Percentiles rank a stretch among this genome's conserved stretches.
Conservation (phyloP, 1,140 invertebrate species). For the Drosophila equinoxialis region DNA sequence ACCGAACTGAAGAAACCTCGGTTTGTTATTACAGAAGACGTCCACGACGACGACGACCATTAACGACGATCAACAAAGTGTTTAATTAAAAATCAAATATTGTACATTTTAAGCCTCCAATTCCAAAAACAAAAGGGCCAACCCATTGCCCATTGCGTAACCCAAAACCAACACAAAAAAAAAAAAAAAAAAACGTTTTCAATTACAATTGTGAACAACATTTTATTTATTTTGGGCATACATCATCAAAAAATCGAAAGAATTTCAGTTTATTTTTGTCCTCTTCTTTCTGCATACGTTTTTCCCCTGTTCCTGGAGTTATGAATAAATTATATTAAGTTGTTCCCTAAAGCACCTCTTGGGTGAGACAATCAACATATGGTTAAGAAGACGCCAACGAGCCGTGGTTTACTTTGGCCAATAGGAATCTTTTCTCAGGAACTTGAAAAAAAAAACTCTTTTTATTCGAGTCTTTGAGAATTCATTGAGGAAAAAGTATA, state of each 20-base stretch:
- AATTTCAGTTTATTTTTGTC: neutral
- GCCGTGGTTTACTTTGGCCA: too few species aligned
- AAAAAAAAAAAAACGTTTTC: neutral
- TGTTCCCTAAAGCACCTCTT: neutral
- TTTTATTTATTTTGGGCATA: neutral
- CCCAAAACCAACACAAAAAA: neutral
- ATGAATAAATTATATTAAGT: slow-evolving; percentile 11
- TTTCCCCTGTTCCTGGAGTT: neutral
- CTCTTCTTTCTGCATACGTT: neutral
- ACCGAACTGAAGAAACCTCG: neutral
- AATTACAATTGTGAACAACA: neutral
- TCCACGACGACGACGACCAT: neutral
- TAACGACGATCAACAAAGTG: neutral
- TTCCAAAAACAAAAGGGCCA: neutral
- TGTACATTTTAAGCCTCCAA: neutral
- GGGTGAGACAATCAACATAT: too few species aligned
- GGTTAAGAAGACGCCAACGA: too few species aligned
- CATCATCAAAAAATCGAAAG: neutral
- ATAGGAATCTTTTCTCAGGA: too few species aligned
- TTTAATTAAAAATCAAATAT: slow-evolving; percentile 4
- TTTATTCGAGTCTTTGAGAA: too few species aligned
- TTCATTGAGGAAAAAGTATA: too few species aligned
- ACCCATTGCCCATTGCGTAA: too few species aligned
- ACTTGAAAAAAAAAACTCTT: too few species aligned
- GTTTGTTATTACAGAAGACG: slow-evolving; percentile 18